Evolutionary conservation across 2,113 vertebrate species (phyloP).

Genomic region (Scomber japonicus): DNA sequence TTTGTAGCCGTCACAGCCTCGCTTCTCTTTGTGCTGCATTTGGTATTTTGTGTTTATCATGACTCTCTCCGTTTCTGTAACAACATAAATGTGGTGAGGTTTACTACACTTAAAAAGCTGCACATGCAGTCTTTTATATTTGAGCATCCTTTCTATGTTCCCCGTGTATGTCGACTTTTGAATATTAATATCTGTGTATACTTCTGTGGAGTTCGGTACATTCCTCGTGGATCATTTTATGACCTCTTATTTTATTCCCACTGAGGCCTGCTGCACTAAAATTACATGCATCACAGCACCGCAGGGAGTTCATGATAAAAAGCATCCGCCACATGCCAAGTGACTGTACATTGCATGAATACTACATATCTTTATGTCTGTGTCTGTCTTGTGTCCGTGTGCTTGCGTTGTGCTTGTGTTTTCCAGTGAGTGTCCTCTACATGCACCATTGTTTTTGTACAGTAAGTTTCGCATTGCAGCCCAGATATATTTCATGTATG

Average conservation of each 20-base stretch:
- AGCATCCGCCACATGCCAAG: slow-evolving; percentile 44
- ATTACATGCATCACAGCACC: slow-evolving; percentile 29
- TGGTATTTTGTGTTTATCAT: not conserved
- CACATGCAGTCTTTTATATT: not conserved
- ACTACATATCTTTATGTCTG: slow-evolving; percentile 15
- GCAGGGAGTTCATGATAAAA: slow-evolving; percentile 52
- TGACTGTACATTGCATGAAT: slow-evolving; percentile 8
- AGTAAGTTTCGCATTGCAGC: not conserved
- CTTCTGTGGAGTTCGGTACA: slow-evolving; percentile 2
- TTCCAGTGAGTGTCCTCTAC: slow-evolving; percentile 3
- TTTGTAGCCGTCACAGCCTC: not conserved
- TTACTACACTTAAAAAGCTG: not conserved
- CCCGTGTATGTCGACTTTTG: not conserved
- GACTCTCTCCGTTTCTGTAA: not conserved
- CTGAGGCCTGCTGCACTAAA: slow-evolving; percentile 43
- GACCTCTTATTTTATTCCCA: slow-evolving; percentile 50
- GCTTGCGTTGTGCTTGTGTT: not conserved
- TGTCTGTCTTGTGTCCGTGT: slow-evolving; percentile 2
- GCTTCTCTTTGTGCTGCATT: slow-evolving; percentile 3
- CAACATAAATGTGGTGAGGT: not conserved
- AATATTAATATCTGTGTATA: not conserved
- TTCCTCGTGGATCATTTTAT: slow-evolving; percentile 21
- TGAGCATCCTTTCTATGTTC: not conserved
- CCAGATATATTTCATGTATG: not conserved
- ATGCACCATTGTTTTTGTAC: not conserved